A percentile compares a stretch with the other conserved stretches of the same genome.
Evolutionary conservation across 2,113 vertebrate genomes (phyloP).

Genomic region (Procavia capensis): DNA sequence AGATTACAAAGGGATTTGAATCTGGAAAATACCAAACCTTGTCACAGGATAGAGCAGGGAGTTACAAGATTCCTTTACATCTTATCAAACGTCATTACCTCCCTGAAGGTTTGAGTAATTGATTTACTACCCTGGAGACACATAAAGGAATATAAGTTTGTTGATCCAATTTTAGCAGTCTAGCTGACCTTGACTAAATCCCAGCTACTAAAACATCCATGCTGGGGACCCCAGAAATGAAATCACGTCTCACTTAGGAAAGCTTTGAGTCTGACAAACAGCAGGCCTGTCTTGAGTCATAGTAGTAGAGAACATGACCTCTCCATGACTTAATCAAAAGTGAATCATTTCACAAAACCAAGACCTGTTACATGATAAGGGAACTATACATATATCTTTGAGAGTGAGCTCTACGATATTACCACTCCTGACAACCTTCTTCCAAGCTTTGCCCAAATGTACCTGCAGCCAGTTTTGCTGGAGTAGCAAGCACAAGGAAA

Average conservation of each 20-base stretch:
- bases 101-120: too few relatives aligned
- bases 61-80: too few relatives aligned
- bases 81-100: too few relatives aligned
- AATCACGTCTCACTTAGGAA: neutral
- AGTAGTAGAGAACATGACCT: neutral
- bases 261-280: neutral
- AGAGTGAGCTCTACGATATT: neutral
- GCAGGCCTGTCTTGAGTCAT: neutral
- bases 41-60: too few relatives aligned
- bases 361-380: neutral
- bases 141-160: too few relatives aligned
- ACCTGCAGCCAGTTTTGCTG: neutral
- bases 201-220: too few relatives aligned
- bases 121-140: too few relatives aligned
- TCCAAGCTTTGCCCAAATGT: neutral
- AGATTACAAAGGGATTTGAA: too few relatives aligned
- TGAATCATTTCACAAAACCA: conserved; percentile 10
- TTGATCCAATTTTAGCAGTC: too few relatives aligned
- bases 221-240: neutral
- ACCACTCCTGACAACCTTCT: neutral
- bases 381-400: conserved; percentile 23
- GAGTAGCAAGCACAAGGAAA: neutral
- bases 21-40: too few relatives aligned
- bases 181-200: too few relatives aligned
- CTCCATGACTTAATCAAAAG: conserved; percentile 20